Conservation (phyloP, 2,888 invertebrate genomes). For the Epinotia demarniana region DNA sequence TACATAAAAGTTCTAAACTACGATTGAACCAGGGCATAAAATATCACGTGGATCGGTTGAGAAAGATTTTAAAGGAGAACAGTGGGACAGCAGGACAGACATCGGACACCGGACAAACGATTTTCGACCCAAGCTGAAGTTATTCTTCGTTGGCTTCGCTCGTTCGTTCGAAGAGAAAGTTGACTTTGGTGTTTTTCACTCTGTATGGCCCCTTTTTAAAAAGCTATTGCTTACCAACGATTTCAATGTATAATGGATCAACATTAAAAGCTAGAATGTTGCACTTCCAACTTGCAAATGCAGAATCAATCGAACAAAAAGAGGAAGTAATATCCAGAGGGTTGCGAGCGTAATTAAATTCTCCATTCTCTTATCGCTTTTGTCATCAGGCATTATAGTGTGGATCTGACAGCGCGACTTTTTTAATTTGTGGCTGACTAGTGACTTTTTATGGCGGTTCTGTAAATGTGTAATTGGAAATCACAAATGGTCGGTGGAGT, state of each 20-base stretch:
- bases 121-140: too few species aligned
- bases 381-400: slow-evolving; percentile 16
- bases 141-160: too few species aligned
- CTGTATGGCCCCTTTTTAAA: too few species aligned
- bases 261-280: not conserved
- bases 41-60: too few species aligned
- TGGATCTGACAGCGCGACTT: not conserved
- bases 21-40: too few species aligned
- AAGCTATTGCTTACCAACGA: not conserved
- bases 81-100: too few species aligned
- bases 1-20: too few species aligned
- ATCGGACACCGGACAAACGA: too few species aligned
- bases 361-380: slow-evolving; percentile 29
- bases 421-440: not conserved
- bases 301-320: slow-evolving; percentile 30
- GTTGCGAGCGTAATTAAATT: slow-evolving; percentile 32
- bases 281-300: not conserved
- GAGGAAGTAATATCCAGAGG: slow-evolving; percentile 15
- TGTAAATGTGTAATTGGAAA: not conserved
- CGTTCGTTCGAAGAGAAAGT: too few species aligned
- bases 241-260: not conserved
- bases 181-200: too few species aligned
- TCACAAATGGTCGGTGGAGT: not conserved
- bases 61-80: too few species aligned
- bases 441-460: not conserved